A percentile compares a stretch with the other conserved stretches of the same genome.
These are phyloP conservation scores for Deroptyus accipitrinus DNA, from an alignment of 2,113 vertebrate genomes.

Conservation along the genomic window DNA sequence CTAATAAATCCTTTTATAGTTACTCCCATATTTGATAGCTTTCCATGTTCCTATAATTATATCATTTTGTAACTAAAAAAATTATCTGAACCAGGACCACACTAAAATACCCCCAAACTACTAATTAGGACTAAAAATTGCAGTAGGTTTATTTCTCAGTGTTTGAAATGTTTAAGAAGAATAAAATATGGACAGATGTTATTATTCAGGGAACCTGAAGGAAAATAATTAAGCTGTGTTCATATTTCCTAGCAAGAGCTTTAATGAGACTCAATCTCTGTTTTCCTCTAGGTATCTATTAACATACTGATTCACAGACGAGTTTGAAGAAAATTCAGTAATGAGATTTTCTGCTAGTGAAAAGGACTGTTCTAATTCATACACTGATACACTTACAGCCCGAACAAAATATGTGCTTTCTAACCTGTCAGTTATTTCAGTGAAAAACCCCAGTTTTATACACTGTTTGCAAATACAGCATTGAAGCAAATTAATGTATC, in stretches of 20 bases:
- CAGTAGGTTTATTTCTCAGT: neutral
- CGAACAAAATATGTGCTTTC: neutral
- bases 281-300: neutral
- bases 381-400: neutral
- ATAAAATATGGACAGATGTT: neutral
- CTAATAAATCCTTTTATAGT: neutral
- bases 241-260: conserved; percentile 6
- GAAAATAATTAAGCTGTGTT: conserved; percentile 34
- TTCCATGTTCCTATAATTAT: neutral
- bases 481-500: neutral
- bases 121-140: conserved; percentile 11
- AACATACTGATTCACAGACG: conserved; percentile 15
- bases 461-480: neutral
- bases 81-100: neutral
- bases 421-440: conserved; percentile 2
- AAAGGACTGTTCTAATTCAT: conserved; percentile 10
- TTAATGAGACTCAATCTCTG: conserved; percentile 34
- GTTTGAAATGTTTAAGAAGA: neutral
- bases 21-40: neutral
- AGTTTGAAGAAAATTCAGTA: conserved; percentile 27
- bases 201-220: conserved; percentile 9
- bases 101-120: neutral
- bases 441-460: neutral
- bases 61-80: neutral
- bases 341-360: conserved; percentile 21